These are phyloP conservation scores for Oophaga pumilio DNA, from an alignment of 2,113 vertebrate genomes.

Conservation along the genomic window DNA sequence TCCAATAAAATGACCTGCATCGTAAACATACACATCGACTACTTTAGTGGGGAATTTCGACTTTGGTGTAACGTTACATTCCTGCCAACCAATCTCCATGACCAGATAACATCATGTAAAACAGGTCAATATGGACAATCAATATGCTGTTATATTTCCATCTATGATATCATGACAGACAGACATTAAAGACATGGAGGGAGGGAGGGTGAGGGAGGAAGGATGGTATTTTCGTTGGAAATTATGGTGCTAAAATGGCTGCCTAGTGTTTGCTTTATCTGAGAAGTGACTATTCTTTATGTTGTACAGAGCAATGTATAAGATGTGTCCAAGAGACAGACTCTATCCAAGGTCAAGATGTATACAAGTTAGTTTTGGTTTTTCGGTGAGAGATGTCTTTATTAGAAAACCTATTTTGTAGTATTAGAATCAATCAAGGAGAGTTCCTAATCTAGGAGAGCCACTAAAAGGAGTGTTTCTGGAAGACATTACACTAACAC, in stretches of 20 bases:
- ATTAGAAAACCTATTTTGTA: not conserved
- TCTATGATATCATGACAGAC: constrained; percentile 5
- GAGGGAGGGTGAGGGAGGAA: not conserved
- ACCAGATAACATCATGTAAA: constrained; percentile 46
- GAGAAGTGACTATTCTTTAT: not conserved
- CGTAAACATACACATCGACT: constrained; percentile 45
- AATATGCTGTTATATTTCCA: constrained; percentile 43
- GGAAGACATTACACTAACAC: not conserved
- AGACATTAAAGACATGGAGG: not conserved
- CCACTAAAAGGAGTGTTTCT: not conserved
- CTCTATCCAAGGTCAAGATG: not conserved
- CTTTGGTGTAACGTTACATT: constrained; percentile 28
- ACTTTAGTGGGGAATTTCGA: constrained; percentile 26
- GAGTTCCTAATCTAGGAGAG: not conserved
- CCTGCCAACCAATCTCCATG: constrained; percentile 34
- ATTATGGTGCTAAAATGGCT: not conserved
- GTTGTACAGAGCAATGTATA: not conserved
- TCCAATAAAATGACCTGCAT: constrained; percentile 6
- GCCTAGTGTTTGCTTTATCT: not conserved
- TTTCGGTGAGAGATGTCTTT: not conserved
- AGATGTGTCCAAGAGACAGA: no score
- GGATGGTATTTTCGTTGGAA: not conserved
- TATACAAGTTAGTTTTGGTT: not conserved
- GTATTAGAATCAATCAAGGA: not conserved
- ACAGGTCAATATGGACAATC: constrained; percentile 44